phyloP scores from a whole-genome alignment of 2,113 vertebrate species.

The Oostethus manadensis region DNA sequence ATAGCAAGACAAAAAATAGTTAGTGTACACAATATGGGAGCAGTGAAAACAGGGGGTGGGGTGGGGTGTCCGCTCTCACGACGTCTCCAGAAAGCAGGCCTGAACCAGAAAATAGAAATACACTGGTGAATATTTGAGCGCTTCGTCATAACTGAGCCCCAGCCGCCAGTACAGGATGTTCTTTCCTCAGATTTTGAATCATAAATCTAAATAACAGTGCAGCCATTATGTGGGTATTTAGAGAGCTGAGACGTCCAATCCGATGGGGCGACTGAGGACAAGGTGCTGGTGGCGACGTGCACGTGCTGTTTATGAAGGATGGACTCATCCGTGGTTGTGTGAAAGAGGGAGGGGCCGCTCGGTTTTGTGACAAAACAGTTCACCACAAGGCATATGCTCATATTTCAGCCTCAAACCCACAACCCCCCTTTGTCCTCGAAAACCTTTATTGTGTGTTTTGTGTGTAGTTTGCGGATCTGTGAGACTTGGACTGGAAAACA shows the following conservation, averaged over 20 bases:
- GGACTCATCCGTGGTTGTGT: slow-evolving; percentile 18
- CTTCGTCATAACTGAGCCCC: slow-evolving; percentile 31
- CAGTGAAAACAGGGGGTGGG: slow-evolving; percentile 14
- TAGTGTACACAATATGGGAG: slow-evolving; percentile 40
- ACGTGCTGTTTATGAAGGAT: slow-evolving; percentile 10
- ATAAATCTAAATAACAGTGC: slow-evolving; percentile 32
- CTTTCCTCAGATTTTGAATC: slow-evolving; percentile 33
- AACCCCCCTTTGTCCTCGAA: not conserved
- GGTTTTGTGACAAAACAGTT: slow-evolving; percentile 28
- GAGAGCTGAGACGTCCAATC: slow-evolving; percentile 14
- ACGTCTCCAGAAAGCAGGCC: slow-evolving; percentile 26
- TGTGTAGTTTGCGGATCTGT: slow-evolving; percentile 17
- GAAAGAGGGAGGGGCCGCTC: slow-evolving; percentile 40
- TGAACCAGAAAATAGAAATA: slow-evolving; percentile 18
- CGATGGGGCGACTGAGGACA: slow-evolving; percentile 32
- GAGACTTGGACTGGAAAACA: not conserved
- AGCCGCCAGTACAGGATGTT: slow-evolving; percentile 33
- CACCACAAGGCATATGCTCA: slow-evolving; percentile 18
- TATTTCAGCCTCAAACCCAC: slow-evolving; percentile 10
- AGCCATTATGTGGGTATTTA: slow-evolving; percentile 29
- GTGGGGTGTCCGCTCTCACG: slow-evolving; percentile 12
- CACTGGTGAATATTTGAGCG: slow-evolving; percentile 34
- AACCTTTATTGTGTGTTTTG: not conserved
- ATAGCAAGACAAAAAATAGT: slow-evolving; percentile 58
- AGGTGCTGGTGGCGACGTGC: slow-evolving; percentile 40